Evolutionary conservation across 2,113 vertebrate genomes (phyloP), one percentile per base, ranked within the genome.

Genomic region (Cochlearius cochlearius): DNA sequence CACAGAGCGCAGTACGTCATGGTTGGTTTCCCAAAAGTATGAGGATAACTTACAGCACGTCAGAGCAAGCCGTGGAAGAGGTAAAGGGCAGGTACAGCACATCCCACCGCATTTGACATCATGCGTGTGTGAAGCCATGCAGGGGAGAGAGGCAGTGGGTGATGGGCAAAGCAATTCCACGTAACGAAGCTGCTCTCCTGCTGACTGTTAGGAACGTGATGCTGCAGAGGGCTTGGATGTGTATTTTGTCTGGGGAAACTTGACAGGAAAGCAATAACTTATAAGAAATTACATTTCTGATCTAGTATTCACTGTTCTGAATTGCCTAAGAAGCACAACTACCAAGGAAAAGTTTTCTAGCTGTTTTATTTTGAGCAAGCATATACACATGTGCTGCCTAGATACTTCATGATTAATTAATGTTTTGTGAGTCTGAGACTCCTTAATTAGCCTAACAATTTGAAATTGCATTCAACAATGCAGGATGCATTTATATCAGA

Each of bases 371-470:
- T 63, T 58, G 41, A 81, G 34, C 63, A 73, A 36, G 9, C 43
- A 32, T 50, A 55, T 14, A 38, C 25, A 60, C 34, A 23, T 3
- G 5, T 15, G 17, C 60, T 92, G 38, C 62, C 60, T 63, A 55
- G 86, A 55, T 63, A 53, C 69, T 71, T 90, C 64, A 17, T 60
- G n/a, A 53, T 71, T 92, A 69, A 94, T 94, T 91, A 82, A 75
- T 71, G 66, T 41, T 67, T 90, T 93, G 60, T 77, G 56, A 78
- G 32, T 78, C 63, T 64, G 72, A 73, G 62, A 39, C 59, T 60
- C 41, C 50, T 85, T 93, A 93, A 92, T 87, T 95, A 88, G 64
- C 67, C 56, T 45, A 93, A 38, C n/a, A 59, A 13, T 85, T 84
- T 75, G 60, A 87, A 77, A 77, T 66, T 73, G 19, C 47, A n/a